These are phyloP conservation scores for Tipula helvola DNA, from an alignment of 2,888 invertebrate species.

Conservation along the genomic window DNA sequence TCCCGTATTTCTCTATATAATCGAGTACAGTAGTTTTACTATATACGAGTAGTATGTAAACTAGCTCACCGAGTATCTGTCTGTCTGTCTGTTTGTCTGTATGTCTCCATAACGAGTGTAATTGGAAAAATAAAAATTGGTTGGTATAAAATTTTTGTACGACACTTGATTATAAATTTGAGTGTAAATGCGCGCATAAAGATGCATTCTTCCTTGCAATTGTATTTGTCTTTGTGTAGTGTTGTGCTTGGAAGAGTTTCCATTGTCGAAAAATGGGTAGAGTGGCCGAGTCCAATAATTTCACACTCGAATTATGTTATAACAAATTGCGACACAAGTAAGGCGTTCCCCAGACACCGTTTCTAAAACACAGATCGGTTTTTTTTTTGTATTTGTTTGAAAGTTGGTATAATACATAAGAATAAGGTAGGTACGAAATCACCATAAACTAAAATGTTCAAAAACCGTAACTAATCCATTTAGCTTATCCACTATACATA, in stretches of 20 bases:
- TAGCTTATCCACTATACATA: background rate
- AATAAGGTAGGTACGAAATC: background rate
- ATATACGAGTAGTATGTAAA: background rate
- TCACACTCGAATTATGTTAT: background rate
- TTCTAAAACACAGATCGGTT: background rate
- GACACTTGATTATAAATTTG: background rate
- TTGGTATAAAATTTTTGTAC: background rate
- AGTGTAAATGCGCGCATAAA: background rate
- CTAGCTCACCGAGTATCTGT: background rate
- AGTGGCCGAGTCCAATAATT: background rate
- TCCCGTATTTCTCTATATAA: background rate
- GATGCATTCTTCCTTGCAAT: background rate
- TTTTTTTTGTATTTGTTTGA: background rate
- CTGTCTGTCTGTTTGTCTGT: background rate
- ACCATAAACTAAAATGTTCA: background rate
- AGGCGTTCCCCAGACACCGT: background rate
- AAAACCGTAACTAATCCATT: background rate
- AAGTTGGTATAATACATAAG: background rate
- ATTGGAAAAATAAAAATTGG: background rate
- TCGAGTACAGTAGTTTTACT: background rate
- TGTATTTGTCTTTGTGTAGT: background rate
- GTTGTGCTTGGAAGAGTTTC: background rate
- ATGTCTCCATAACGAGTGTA: background rate
- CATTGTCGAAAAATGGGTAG: background rate
- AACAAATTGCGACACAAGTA: background rate